Evolutionary conservation across 1,140 invertebrate species (phyloP), one percentile per base, ranked within the genome.

Genomic region (Drosophila orena): DNA sequence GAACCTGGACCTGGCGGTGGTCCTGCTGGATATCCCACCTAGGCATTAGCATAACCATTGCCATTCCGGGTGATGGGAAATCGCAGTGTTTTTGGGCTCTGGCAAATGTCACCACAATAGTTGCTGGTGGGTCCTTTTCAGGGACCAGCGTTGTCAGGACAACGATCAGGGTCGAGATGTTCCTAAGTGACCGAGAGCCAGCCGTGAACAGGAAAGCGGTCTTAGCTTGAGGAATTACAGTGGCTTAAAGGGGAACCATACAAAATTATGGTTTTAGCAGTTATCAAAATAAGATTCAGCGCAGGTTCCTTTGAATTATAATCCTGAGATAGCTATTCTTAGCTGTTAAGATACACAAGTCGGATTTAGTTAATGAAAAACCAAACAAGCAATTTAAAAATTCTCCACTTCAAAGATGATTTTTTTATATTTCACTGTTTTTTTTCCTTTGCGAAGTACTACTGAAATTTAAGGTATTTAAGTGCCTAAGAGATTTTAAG

Each of bases 21-120:
- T n/a, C n/a, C n/a, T 43, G 46, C 40, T 49, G 56, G 72, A 69
- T 69, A 56, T 56, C 22, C 68, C 65, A 54, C 73, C 56, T 77
- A 57, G 30, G 56, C 47, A 77, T 77, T 77, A 77, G 62, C 74
- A 77, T 77, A 77, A 55, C 73, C 72, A 77, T 77, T 68, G 73
- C 49, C 73, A 76, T 77, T n/a, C 68, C 55, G 73, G 40, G 61
- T 40, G 71, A 64, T 65, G 58, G 30, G 59, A 40, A 40, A 38
- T 15, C 71, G 61, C 75, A 75, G 52, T 52, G 69, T 73, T 72
- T 53, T 42, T 53, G 66, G 66, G 56, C 40, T 24, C 30, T 17
- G 34, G 34, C n/a, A 71, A 68, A 72, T 71, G 69, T 65, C 55
- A 44, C 54, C 54, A 38, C 46, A 66, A 75, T 46, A 57, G 71